Percentiles rank a stretch among this genome's conserved stretches.
These are phyloP conservation scores for Ceramica pisi DNA, from an alignment of 2,888 invertebrate species.

Conservation along the genomic window DNA sequence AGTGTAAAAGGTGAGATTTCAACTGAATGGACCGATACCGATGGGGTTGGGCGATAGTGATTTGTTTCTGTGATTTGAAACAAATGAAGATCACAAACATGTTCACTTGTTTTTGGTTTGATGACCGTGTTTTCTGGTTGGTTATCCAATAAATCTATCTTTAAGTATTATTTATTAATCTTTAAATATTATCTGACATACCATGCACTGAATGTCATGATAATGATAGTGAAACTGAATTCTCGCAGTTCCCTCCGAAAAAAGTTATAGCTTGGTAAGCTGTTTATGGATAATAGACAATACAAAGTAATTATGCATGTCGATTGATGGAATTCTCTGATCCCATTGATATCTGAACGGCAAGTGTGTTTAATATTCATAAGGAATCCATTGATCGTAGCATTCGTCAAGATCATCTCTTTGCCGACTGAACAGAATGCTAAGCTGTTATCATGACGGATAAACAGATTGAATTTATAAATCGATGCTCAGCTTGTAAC, in stretches of 20 bases:
- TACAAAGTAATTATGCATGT: conserved; percentile 48
- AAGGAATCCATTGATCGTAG: conserved; percentile 50
- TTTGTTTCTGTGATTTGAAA: not conserved
- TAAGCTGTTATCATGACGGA: conserved; percentile 8
- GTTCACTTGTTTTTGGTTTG: not conserved
- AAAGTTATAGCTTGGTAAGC: not conserved
- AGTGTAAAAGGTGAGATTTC: too few species aligned
- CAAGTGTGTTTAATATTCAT: conserved; percentile 60
- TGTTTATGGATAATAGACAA: conserved; percentile 16
- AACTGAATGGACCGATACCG: too few species aligned
- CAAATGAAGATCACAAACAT: too few species aligned
- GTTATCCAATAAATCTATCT: not conserved
- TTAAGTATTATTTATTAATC: too few species aligned
- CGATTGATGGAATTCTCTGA: conserved; percentile 46
- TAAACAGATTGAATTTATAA: conserved; percentile 12
- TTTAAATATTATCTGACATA: not conserved
- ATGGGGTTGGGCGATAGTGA: not conserved
- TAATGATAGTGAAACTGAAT: not conserved
- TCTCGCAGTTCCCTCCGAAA: not conserved
- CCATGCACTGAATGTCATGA: not conserved
- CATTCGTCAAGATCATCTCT: conserved; percentile 39
- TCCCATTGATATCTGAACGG: conserved; percentile 46
- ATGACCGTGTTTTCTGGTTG: not conserved
- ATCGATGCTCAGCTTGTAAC: not conserved
- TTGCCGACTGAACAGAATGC: conserved; percentile 25